Percentiles rank a stretch among this genome's conserved stretches.
These are phyloP conservation scores for Pycnonotus jocosus DNA, from an alignment of 2,113 vertebrate genomes.

Conservation along the genomic window DNA sequence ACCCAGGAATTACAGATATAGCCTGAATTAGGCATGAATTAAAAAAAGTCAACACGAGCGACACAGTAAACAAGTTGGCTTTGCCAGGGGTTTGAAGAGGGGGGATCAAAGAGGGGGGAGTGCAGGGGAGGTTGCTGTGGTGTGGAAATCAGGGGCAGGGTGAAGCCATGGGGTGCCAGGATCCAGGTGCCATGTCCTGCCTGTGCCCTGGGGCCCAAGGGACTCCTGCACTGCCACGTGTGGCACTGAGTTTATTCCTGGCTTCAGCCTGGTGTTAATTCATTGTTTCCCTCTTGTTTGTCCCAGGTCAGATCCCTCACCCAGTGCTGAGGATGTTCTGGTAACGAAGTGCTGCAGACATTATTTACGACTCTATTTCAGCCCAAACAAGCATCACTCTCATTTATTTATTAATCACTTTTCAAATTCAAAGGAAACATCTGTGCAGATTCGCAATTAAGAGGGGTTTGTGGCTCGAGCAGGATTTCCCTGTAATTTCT, in stretches of 20 bases:
- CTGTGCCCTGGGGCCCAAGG: background rate
- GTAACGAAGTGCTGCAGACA: background rate
- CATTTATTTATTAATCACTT: conserved; percentile 61
- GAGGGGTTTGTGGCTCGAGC: background rate
- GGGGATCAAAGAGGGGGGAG: accelerated
- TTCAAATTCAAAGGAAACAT: conserved; percentile 50
- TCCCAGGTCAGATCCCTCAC: background rate
- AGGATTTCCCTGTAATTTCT: conserved; percentile 21
- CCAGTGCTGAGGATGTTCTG: background rate
- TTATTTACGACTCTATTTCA: background rate
- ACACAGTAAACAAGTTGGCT: background rate
- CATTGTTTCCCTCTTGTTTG: background rate
- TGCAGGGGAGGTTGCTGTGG: background rate
- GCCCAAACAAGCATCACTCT: conserved; percentile 36
- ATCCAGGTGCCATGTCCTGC: accelerated
- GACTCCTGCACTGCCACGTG: no score
- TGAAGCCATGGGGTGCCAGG: accelerated
- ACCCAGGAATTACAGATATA: conserved; percentile 11
- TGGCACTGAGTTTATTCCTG: background rate
- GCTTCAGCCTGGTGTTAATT: background rate
- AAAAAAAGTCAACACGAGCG: background rate
- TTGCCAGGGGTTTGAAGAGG: background rate
- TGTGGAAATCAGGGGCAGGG: background rate
- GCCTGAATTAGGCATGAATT: conserved; percentile 50
- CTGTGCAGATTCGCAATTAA: conserved; percentile 46